phyloP scores from a whole-genome alignment of 1,140 invertebrate species.

The Philopotamus ludificatus region DNA sequence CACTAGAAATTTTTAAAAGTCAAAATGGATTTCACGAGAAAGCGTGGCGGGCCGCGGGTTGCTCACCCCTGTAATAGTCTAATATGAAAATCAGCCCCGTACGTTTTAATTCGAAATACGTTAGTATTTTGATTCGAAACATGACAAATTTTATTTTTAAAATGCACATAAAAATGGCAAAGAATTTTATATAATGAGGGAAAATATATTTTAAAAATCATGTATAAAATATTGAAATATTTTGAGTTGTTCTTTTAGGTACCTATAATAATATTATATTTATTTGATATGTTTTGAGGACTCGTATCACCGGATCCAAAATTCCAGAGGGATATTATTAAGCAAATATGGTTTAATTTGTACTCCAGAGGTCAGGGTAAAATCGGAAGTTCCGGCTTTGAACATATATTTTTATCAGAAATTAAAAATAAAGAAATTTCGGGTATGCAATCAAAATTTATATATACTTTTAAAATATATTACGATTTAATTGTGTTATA shows the following conservation, averaged over 20 bases:
- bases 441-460: slow-evolving; percentile 43
- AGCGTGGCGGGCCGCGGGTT: no score
- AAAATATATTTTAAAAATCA: slow-evolving; percentile 9
- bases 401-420: slow-evolving; percentile 86
- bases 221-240: no score
- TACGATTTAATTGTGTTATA: slow-evolving; percentile 12
- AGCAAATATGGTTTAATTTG: slow-evolving; percentile 77
- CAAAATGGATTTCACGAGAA: no score
- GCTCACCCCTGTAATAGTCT: no score
- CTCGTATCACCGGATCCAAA: slow-evolving; percentile 61
- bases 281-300: slow-evolving; percentile 44
- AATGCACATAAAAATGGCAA: neutral
- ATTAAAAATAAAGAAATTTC: slow-evolving; percentile 72
- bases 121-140: no score
- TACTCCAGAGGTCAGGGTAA: slow-evolving; percentile 75
- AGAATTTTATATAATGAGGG: neutral
- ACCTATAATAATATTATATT: neutral
- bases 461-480: neutral
- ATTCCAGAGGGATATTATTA: slow-evolving; percentile 70
- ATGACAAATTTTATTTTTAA: slow-evolving; percentile 35
- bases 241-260: neutral
- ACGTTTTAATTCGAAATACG: no score
- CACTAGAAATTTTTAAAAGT: no score
- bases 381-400: slow-evolving; percentile 80
- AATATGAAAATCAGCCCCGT: no score